Percentiles rank a stretch among this genome's conserved stretches.
phyloP scores from a whole-genome alignment of 2,797 vertebrate species.

The Streptopelia turtur region DNA sequence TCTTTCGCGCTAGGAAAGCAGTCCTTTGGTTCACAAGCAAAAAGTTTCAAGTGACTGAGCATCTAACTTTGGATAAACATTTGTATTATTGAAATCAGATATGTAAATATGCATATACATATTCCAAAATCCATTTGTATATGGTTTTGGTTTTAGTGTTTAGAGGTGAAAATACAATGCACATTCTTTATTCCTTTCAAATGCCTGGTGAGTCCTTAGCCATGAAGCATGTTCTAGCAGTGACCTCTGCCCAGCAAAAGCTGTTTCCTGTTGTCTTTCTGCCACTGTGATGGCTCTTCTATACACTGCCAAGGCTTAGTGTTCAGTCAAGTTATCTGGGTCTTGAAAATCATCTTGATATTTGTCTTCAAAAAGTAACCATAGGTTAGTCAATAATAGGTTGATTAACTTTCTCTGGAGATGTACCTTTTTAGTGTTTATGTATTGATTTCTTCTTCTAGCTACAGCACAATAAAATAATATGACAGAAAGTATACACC shows the following conservation, averaged over 20 bases:
- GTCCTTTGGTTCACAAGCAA: neutral
- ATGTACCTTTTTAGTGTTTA: neutral
- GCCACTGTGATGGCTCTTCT: neutral
- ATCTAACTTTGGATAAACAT: neutral
- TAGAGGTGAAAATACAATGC: neutral
- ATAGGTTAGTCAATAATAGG: neutral
- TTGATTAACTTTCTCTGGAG: slow-evolving; percentile 11
- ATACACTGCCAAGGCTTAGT: neutral
- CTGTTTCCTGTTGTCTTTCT: neutral
- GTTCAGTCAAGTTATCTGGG: neutral
- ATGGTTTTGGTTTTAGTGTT: neutral
- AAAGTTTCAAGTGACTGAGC: neutral
- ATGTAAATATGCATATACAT: neutral
- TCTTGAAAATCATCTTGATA: neutral
- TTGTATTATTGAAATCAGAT: neutral
- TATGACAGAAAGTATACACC: neutral
- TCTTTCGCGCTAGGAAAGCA: neutral
- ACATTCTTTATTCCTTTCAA: neutral
- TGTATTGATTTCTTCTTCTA: slow-evolving; percentile 26
- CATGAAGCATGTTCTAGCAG: neutral
- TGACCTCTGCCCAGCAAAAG: neutral
- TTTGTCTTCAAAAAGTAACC: neutral
- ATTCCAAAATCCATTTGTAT: neutral
- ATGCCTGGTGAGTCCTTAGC: neutral
- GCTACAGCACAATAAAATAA: slow-evolving; percentile 4